Evolutionary conservation across 1,140 invertebrate species (phyloP).

Genomic region (Sycophaga agraensis): DNA sequence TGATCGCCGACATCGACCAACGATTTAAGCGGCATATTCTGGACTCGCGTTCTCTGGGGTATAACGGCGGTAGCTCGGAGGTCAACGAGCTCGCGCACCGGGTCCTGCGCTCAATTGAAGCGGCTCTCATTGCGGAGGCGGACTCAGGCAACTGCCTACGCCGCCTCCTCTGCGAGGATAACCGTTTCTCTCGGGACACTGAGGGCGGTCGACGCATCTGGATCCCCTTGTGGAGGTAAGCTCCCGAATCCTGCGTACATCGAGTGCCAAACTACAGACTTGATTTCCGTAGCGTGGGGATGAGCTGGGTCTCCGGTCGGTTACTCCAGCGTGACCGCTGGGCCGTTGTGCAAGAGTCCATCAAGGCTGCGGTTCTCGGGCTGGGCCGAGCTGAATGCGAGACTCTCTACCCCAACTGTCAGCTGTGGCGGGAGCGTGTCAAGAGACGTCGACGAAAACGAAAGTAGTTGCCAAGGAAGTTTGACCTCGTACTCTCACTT

Average conservation of each 20-base stretch:
- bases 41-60: slow-evolving; percentile 33
- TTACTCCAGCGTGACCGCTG: slow-evolving; percentile 44
- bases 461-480: no score
- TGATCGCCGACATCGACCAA: slow-evolving; percentile 29
- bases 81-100: slow-evolving; percentile 61
- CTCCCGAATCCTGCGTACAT: neutral
- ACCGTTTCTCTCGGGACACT: slow-evolving; percentile 60
- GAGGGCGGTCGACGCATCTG: slow-evolving; percentile 61
- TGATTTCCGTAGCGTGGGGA: slow-evolving; percentile 56
- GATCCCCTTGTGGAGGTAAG: slow-evolving; percentile 70
- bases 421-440: slow-evolving; percentile 45
- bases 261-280: neutral
- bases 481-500: no score
- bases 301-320: slow-evolving; percentile 63
- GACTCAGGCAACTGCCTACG: slow-evolving; percentile 62
- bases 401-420: slow-evolving; percentile 50
- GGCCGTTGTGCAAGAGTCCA: slow-evolving; percentile 53
- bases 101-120: slow-evolving; percentile 60
- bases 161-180: slow-evolving; percentile 65
- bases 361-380: slow-evolving; percentile 65
- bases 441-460: slow-evolving; percentile 47
- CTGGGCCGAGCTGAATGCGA: slow-evolving; percentile 66
- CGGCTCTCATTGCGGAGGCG: slow-evolving; percentile 53
- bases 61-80: slow-evolving; percentile 37
- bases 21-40: slow-evolving; percentile 39